Conservation (phyloP, 2,888 invertebrate genomes). For the Ormyrus pomaceus region DNA sequence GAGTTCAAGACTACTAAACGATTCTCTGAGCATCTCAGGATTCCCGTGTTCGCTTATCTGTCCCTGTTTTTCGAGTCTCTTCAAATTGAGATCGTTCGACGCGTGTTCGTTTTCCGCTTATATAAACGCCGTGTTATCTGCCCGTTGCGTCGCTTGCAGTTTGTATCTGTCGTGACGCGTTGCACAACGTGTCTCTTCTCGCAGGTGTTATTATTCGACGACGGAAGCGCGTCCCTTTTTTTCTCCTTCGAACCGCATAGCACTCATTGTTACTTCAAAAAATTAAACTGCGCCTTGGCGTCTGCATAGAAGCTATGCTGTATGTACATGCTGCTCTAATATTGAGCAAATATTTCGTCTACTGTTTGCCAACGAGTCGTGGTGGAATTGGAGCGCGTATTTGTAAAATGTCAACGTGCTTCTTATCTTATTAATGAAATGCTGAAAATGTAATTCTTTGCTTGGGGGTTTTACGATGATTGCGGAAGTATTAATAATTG, state of each 20-base stretch:
- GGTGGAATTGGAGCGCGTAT: conserved; percentile 49
- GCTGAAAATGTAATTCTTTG: conserved; percentile 28
- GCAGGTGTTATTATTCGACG: no score
- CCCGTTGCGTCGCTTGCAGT: background rate
- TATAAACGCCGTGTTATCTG: conserved; percentile 28
- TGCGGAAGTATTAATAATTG: no score
- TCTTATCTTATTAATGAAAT: conserved; percentile 39
- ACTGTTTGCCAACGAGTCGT: conserved; percentile 32
- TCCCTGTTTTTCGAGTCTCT: conserved; percentile 40
- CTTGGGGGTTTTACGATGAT: background rate
- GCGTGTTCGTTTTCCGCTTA: background rate
- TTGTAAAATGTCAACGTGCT: conserved; percentile 1
- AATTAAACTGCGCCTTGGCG: background rate
- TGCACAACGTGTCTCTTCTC: no score
- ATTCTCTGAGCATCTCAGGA: conserved; percentile 2
- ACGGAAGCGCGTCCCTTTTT: background rate
- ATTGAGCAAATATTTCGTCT: conserved; percentile 35
- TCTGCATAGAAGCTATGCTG: conserved; percentile 9
- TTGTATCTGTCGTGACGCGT: background rate
- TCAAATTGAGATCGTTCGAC: conserved; percentile 47
- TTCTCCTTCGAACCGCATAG: no score
- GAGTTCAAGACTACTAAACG: no score
- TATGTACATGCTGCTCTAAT: conserved; percentile 2
- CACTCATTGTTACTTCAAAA: no score
- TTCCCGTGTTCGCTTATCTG: conserved; percentile 52